Conservation (phyloP, 92 coral and sea anemone species). For the Actinostola sp. region DNA sequence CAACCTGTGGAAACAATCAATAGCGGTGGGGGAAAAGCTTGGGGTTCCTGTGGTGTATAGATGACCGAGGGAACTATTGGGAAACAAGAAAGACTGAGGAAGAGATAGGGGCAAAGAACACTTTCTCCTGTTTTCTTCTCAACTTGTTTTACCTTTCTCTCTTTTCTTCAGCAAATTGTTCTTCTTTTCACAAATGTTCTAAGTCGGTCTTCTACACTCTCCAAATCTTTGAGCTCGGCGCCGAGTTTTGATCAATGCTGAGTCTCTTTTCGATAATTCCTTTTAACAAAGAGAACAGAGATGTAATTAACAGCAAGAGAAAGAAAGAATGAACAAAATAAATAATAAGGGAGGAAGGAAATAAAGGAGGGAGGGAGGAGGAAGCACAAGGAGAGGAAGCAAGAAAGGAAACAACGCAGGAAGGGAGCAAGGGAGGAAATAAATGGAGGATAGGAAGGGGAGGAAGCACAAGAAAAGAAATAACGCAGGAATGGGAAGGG, state of each 20-base stretch:
- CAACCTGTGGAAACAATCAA: conserved; percentile 36
- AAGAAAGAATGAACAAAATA: not conserved
- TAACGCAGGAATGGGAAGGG: not conserved
- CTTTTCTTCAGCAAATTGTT: conserved; percentile 70
- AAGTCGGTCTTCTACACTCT: conserved; percentile 56
- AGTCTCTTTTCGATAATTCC: conserved; percentile 85
- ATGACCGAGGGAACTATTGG: not conserved
- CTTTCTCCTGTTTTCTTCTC: too few species aligned
- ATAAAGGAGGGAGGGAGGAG: not conserved
- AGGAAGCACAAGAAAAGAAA: not conserved
- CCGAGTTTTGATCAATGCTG: conserved; percentile 87
- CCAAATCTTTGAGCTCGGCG: conserved; percentile 79
- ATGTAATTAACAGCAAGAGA: not conserved
- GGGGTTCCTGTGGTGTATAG: not conserved
- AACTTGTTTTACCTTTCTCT: conserved; percentile 80
- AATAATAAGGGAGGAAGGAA: not conserved
- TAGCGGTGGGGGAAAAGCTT: not conserved
- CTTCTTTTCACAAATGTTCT: conserved; percentile 66
- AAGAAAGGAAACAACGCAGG: not conserved
- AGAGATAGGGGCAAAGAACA: too few species aligned
- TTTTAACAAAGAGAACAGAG: too few species aligned
- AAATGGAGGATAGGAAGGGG: not conserved
- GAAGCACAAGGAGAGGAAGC: not conserved
- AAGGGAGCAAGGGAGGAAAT: not conserved
- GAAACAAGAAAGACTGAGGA: not conserved